Conservation (phyloP, 2,797 vertebrate genomes). For the Harpia harpyja region DNA sequence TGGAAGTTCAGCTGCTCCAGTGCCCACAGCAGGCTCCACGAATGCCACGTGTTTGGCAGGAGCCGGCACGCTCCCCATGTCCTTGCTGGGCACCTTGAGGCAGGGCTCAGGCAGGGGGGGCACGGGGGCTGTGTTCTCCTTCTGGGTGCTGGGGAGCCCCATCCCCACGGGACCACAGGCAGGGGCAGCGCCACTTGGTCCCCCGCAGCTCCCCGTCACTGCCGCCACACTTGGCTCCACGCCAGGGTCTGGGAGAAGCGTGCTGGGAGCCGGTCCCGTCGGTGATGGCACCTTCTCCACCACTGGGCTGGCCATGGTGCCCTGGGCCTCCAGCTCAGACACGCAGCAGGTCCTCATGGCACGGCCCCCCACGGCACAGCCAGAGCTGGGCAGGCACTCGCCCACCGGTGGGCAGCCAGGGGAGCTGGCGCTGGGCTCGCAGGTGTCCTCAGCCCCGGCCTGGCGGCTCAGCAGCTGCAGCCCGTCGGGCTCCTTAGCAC, state of each 20-base stretch:
- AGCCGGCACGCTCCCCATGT: rapidly evolving
- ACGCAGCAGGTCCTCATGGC: slow-evolving; percentile 72
- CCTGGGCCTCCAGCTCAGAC: slow-evolving; percentile 26
- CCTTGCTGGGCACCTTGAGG: slow-evolving; percentile 29
- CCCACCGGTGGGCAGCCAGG: slow-evolving; percentile 21
- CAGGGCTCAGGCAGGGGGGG: neutral
- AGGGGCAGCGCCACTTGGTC: neutral
- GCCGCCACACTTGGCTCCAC: neutral
- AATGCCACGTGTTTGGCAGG: slow-evolving; percentile 39
- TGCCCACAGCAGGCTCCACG: neutral
- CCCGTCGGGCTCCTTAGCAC: slow-evolving; percentile 69
- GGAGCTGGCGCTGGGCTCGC: neutral
- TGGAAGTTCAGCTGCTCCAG: neutral
- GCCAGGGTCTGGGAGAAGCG: neutral
- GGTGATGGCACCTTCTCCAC: slow-evolving; percentile 2
- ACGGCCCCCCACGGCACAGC: slow-evolving; percentile 9
- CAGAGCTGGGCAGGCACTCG: neutral
- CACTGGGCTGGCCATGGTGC: neutral
- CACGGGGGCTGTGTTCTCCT: neutral
- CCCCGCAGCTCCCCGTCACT: neutral
- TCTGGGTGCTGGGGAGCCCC: neutral
- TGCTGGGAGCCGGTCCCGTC: neutral
- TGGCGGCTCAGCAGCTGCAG: slow-evolving; percentile 61
- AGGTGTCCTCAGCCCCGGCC: neutral
- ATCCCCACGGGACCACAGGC: neutral